Evolutionary conservation across 2,113 vertebrate genomes (phyloP).

Genomic region (Pelvicachromis taeniatus): DNA sequence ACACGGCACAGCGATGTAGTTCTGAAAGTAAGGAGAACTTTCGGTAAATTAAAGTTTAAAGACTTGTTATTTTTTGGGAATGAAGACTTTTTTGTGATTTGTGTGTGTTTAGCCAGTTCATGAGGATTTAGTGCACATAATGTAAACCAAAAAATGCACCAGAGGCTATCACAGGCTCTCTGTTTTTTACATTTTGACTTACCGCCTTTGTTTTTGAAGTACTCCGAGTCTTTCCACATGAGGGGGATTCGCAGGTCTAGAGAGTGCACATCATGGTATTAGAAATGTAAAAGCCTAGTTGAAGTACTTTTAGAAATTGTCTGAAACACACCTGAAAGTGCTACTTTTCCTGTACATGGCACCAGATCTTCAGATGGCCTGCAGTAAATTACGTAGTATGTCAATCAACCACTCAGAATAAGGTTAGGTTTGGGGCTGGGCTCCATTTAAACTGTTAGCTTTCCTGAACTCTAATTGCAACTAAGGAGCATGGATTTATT

Average conservation of each 20-base stretch:
- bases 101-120: not conserved
- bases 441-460: not conserved
- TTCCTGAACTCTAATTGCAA: not conserved
- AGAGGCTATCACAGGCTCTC: not conserved
- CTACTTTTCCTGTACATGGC: conserved; percentile 76
- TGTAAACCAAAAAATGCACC: not conserved
- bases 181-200: conserved; percentile 7
- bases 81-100: not conserved
- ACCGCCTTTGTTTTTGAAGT: conserved; percentile 95
- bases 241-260: conserved; percentile 87
- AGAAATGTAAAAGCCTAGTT: not conserved
- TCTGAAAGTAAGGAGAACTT: conserved; percentile 56
- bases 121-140: not conserved
- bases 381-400: not conserved
- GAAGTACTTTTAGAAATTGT: not conserved
- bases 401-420: not conserved
- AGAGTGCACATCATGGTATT: not conserved
- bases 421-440: not conserved
- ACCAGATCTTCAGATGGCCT: conserved; percentile 74
- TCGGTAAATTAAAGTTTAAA: not conserved
- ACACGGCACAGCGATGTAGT: conserved; percentile 83
- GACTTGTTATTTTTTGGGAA: not conserved
- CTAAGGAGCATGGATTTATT: not conserved
- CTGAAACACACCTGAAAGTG: conserved; percentile 73
- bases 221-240: conserved; percentile 95